Base-by-base conservation (phyloP, 2,888 invertebrate genomes). In the Netelia melanura region DNA sequence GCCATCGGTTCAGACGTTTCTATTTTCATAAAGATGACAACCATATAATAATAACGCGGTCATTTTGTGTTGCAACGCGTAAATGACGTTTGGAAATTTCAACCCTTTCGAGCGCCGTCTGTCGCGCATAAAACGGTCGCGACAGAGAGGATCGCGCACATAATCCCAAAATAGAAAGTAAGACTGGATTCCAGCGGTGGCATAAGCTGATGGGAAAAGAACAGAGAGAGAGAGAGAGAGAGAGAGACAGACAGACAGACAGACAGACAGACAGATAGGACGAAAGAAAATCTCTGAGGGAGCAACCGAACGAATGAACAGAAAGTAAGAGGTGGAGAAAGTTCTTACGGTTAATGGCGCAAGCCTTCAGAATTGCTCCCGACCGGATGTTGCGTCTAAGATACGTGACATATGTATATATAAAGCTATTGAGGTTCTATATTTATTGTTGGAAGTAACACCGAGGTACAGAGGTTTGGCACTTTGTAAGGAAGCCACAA, bases 321-420 rank as follows among this genome's bases (percentile, higher is more conserved):
- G 64, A 43, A 30, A 30, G 52, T 21, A 30, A 52, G 72, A 43
- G 30, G 30, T 5, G 30, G 65, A 68, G 78, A 68, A 52, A 56
- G 77, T 72, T 81, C 78, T 75, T 70, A 72, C 67, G 62, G 65
- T 76, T 82, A 79, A 82, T 79, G 82, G 76, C 67, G 67, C 76
- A 76, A 85, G 79, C 71, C 62, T 67, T 72, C 72, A 77, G 81
- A 87, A 79, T 81, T 79, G 62, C 74, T 75, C 86, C 21, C 86
- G 54, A 84, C 86, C 87, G 86, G 86, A 87, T 86, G 86, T 86
- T 86, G 77, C 71, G 76, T 84, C 64, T 62, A 25, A 81, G 70
- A 79, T 79, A 71, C 54, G 43, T n/a, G 30, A 61, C 38, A 38
- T 74, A 78, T 43, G 17, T n/a, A n/a, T 43, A 21, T 43, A 54